Evolutionary conservation across 92 coral and sea anemone genomes (phyloP), one percentile per base, ranked within the genome.

Genomic region (Actinernus sp.): DNA sequence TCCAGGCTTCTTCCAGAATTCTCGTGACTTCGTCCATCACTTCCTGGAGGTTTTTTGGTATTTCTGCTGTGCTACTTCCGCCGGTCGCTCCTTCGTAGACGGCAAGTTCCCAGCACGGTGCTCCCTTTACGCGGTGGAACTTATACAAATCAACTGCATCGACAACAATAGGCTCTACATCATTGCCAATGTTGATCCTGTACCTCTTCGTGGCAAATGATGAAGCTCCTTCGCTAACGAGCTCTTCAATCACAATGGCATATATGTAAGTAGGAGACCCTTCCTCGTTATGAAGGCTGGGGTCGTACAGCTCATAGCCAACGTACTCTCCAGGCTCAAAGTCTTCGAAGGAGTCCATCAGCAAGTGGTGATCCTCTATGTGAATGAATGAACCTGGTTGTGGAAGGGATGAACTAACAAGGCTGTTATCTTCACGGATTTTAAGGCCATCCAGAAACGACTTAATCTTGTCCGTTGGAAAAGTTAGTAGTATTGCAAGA

Each of bases 291-390:
- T 63, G 64, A 37, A 84, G 66, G 26, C 86, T 78, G 22, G 86
- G 91, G 39, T 84, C 91, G 44, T 84, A 72, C 0, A 84, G 61
- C 37, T 84, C 81, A 58, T 84, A 84, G n/a, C 81, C 91, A 1
- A 84, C 91, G 25, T 61, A 84, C 3, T 84, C 86, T n/a, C 91
- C 91, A 14, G 85, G 86, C 25, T 64, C 49, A 23, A 84, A 77
- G 13, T 33, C 52, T 14, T 61, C 79, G 12, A 84, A 78, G 33
- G 74, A 34, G 61, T 71, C 68, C 24, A 66, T 63, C 62, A 84
- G 44, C 29, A 78, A 65, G 68, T 84, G 73, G 16, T 84, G 91
- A 38, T 78, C 91, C 3, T 57, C 76, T 16, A 71, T 50, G 22
- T 58, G 81, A 24, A 84, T 70, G 22, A 78, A 84, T 24, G 26